Percentiles rank a stretch among this genome's conserved stretches.
Conservation (phyloP, 2,113 vertebrate genomes). For the Microtus ochrogaster region DNA sequence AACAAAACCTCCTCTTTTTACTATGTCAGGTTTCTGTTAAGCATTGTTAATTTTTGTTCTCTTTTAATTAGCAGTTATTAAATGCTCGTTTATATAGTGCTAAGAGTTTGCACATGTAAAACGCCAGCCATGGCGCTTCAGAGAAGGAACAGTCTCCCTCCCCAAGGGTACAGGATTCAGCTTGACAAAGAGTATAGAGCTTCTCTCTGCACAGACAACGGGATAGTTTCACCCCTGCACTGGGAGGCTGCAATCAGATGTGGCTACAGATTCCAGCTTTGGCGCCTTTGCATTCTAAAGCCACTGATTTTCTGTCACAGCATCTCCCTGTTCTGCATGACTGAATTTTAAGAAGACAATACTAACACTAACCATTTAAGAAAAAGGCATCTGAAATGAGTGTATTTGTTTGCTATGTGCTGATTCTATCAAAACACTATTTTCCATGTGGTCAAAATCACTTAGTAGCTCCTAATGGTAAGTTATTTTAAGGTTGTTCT, state of each 20-base stretch:
- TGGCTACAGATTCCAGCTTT: neutral
- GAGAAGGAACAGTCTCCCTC: neutral
- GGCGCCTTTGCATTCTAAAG: neutral
- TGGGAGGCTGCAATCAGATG: neutral
- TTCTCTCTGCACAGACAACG: neutral
- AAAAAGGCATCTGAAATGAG: neutral
- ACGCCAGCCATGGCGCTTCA: neutral
- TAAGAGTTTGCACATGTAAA: neutral
- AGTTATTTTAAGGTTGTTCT: conserved; percentile 24
- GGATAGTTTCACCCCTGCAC: neutral
- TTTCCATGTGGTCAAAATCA: neutral
- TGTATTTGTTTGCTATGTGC: neutral
- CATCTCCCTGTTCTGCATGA: neutral
- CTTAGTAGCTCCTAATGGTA: neutral
- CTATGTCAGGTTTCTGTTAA: neutral
- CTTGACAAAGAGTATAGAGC: neutral
- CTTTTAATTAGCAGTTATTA: conserved; percentile 23
- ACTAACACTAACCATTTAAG: neutral
- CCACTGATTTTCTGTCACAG: neutral
- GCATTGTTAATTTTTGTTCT: neutral
- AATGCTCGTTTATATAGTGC: neutral
- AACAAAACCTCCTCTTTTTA: neutral
- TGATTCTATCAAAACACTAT: neutral
- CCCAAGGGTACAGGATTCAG: neutral
- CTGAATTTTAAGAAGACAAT: neutral